Evolutionary conservation across 2,113 vertebrate species (phyloP), one percentile per base, ranked within the genome.

Genomic region (Amblyornis subalaris): DNA sequence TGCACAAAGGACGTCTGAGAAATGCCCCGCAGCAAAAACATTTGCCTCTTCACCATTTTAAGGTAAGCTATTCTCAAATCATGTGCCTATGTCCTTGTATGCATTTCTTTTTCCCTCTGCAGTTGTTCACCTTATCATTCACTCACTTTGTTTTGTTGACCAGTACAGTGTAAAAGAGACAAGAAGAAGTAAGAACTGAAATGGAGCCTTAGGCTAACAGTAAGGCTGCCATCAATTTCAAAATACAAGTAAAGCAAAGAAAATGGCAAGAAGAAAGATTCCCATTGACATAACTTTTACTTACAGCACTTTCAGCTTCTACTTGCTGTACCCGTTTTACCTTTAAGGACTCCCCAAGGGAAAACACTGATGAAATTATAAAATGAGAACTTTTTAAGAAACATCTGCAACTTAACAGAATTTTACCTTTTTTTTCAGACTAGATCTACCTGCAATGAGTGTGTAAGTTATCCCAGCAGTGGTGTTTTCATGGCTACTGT

Each of bases 391-490:
- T 10, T 3, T 8, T 12, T 19, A 74, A 36, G 75, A 79, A 73
- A 60, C 45, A 40, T 12, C 36, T 57, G 10, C 25, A 47, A 7
- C n/a, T 36, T 12, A 29, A 33, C 14, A 47, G 35, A 83, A 50
- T 5, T 8, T 28, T 97, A 78, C 7, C 7, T 4, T 40, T 6
- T 31, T 23, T 42, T 35, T 36, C 36, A 72, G 44, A 36, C 8
- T 1, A n/a, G 28, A 72, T 96, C 95, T 91, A 99, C 99, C 98
- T 67, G 98, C 98, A 75, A 98, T 69, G 5, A 99, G 96, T 6
- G 98, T 42, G 93, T 98, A 99, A 26, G 97, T 96, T 12, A 98
- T 94, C 17, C 90, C 97, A 64, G 94, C 95, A 13, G 71, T 92
- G 28, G 95, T 53, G 42, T 97, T 97, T 3, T 94, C 97, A 1